Base-by-base conservation (phyloP, 2,888 invertebrate species). In the Apotomis betuletana region DNA sequence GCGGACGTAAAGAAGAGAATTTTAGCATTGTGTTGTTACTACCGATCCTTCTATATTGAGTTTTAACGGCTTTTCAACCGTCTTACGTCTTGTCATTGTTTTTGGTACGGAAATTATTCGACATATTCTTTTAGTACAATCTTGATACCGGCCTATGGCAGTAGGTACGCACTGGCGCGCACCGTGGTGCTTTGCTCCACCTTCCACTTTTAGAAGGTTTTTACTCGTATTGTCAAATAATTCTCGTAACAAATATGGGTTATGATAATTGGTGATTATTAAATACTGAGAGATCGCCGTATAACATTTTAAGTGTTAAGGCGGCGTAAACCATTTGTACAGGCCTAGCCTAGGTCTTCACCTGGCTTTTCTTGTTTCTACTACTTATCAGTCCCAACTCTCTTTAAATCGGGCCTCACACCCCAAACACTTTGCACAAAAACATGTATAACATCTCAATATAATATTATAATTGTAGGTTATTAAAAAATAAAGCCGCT, bases 311-410 rank as follows among this genome's bases (percentile, higher is more conserved):
- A 87, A 81, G 88, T 90, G 90, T 89, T 87, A 91, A 93, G 92
- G 92, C 92, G 92, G 92, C 89, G 89, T 90, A 90, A 89, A 91
- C 91, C 86, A 86, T 92, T 92, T 92, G 92, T 93, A 92, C 93
- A 87, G 88, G 92, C 90, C 91, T 87, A 81, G 82, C 87, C 84
- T 81, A 85, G 80, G 85, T 85, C 75, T 69, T 62, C 74, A 54
- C 36, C 64, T 55, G 59, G 64, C 64, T 62, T 54, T 52, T 57
- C 67, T 67, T 59, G 57, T 86, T 86, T 85, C 88, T 89, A 90
- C 90, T 90, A 90, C 89, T 84, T 88, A 92, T 92, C 92, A 92
- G 92, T 93, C 93, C 89, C 90, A 87, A 85, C 86, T 91, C 92
- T 92, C 92, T 87, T 86, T 85, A 87, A 6, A 81, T 83, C 86